Evolutionary conservation across 2,888 invertebrate species (phyloP), one percentile per base, ranked within the genome.

Genomic region (Mechanitis messenoides): DNA sequence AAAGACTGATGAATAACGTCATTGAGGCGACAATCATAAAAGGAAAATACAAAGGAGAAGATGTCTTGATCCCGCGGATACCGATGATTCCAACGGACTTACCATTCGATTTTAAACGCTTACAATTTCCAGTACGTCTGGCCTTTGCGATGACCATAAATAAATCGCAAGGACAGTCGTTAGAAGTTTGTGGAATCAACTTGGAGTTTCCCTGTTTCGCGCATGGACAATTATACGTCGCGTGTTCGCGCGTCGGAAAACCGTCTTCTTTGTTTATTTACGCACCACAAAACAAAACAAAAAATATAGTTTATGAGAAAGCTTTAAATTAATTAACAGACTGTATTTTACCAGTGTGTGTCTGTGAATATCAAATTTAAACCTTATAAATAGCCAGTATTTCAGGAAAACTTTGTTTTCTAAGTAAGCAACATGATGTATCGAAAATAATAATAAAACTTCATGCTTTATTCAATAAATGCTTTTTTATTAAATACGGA

Each of bases 11-110:
- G 56, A 62, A 58, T 61, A 71, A 67, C 54, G 45, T 62, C 46
- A 63, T 68, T 55, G 65, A 68, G 45, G 66, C 69, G 3, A 64
- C 58, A 45, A 64, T 64, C n/a, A 57, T 61, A 46, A 59, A 45
- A 35, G 64, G 73, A 63, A 72, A 72, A 59, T 72, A 62, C 61
- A 68, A 69, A 72, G 72, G 72, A 42, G 72, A 77, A 60, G 64
- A 71, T 61, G 72, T 74, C 56, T 54, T 68, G 6, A 63, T 69
- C 12, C 71, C 68, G 9, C 64, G 68, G 0, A 69, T 70, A 31
- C 69, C 68, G 3, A 64, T 69, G 67, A 72, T 70, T 55, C 67
- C 67, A 45, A 66, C 66, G 2, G 71, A 68, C 50, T 33, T 62
- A 31, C 62, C 65, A 61, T 62, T 66, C 33, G 57, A 61, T 11